Evolutionary conservation across 2,888 invertebrate genomes (phyloP).

Genomic region (Epistrophe eligans): DNA sequence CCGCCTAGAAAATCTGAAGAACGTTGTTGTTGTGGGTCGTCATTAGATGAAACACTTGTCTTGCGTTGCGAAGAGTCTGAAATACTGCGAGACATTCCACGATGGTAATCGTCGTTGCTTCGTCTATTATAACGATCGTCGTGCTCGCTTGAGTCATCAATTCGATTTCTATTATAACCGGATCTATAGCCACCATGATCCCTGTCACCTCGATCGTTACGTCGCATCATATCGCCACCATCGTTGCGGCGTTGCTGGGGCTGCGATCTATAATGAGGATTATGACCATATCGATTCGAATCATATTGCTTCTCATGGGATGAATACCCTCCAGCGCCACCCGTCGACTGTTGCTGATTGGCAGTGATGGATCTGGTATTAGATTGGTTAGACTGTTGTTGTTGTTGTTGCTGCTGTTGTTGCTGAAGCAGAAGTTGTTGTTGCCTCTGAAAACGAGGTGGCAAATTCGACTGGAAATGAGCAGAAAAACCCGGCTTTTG

Average conservation of each 20-base stretch:
- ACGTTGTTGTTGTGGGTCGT: constrained; percentile 79
- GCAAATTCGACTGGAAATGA: constrained; percentile 92
- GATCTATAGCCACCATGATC: constrained; percentile 65
- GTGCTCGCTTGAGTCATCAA: constrained; percentile 78
- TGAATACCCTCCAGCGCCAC: constrained; percentile 73
- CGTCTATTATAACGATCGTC: constrained; percentile 79
- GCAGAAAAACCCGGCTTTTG: constrained; percentile 86
- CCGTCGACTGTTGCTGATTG: constrained; percentile 77
- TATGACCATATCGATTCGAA: constrained; percentile 64
- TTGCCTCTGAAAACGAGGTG: constrained; percentile 93
- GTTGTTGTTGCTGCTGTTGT: constrained; percentile 50
- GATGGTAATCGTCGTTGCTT: constrained; percentile 78
- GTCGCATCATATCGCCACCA: constrained; percentile 66
- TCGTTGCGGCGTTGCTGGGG: constrained; percentile 66
- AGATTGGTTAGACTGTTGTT: constrained; percentile 63
- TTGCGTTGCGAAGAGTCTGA: constrained; percentile 84
- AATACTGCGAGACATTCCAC: constrained; percentile 82
- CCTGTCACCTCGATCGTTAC: constrained; percentile 67
- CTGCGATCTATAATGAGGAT: constrained; percentile 63
- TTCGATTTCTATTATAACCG: constrained; percentile 78
- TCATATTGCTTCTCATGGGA: constrained; percentile 67
- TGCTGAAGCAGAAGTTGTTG: constrained; percentile 84
- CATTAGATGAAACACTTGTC: constrained; percentile 83
- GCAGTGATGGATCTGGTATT: constrained; percentile 77
- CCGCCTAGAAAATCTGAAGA: constrained; percentile 71